These are phyloP conservation scores for Seriola quinqueradiata DNA, from an alignment of 2,113 vertebrate species.

Conservation along the genomic window DNA sequence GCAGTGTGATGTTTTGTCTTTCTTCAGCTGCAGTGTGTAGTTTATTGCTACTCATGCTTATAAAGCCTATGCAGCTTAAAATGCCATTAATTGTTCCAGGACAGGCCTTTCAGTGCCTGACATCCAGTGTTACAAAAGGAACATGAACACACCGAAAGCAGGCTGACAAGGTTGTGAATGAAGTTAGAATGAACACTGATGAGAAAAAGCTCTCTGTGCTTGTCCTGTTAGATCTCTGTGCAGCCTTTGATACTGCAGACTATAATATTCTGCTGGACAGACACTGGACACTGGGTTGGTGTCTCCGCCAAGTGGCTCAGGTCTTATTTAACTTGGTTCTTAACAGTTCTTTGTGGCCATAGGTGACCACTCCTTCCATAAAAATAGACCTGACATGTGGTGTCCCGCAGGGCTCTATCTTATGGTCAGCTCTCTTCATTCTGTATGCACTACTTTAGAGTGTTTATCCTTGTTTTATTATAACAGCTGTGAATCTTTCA, in stretches of 20 bases:
- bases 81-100: too few relatives aligned
- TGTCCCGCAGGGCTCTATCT: too few relatives aligned
- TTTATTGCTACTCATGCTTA: background rate
- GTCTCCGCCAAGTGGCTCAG: too few relatives aligned
- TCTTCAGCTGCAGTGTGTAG: background rate
- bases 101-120: background rate
- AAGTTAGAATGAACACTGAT: too few relatives aligned
- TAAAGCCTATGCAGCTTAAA: background rate
- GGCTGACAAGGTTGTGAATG: background rate
- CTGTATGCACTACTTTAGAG: background rate
- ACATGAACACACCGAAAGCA: background rate
- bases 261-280: too few relatives aligned
- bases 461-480: too few relatives aligned
- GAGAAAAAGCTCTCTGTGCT: background rate
- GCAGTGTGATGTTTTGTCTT: background rate
- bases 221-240: background rate
- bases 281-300: too few relatives aligned
- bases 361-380: background rate
- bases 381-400: background rate
- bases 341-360: too few relatives aligned
- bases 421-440: background rate
- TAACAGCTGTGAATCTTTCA: too few relatives aligned
- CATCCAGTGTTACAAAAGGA: background rate
- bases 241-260: background rate
- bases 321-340: too few relatives aligned